phyloP scores from a whole-genome alignment of 2,113 vertebrate species.

The Eulemur rufifrons region DNA sequence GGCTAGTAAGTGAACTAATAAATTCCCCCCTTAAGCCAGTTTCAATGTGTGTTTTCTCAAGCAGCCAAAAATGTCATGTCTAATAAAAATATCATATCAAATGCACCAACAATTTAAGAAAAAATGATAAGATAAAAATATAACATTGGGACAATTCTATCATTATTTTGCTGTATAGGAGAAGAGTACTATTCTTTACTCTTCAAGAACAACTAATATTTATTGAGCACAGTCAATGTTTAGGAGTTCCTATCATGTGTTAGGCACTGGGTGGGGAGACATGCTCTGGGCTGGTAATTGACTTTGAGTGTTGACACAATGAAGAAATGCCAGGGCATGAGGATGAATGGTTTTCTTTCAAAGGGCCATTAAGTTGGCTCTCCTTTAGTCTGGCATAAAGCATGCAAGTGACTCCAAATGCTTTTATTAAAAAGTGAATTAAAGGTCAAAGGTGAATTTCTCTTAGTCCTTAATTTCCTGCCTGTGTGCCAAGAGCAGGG shows the following conservation, averaged over 20 bases:
- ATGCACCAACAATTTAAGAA: background rate
- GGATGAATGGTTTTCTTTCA: constrained; percentile 67
- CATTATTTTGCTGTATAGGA: background rate
- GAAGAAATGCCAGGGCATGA: constrained; percentile 18
- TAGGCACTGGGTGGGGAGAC: background rate
- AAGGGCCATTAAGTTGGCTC: constrained; percentile 77
- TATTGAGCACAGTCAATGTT: background rate
- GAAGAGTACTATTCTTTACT: background rate
- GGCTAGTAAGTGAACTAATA: background rate
- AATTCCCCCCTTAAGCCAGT: background rate
- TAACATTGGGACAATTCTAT: background rate
- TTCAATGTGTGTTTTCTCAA: constrained; percentile 8
- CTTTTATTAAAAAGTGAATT: constrained; percentile 87
- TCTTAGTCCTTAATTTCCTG: constrained; percentile 85
- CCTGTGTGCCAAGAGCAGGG: constrained; percentile 60
- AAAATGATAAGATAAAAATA: constrained; percentile 17
- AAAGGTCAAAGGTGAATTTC: constrained; percentile 84
- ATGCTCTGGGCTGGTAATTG: background rate
- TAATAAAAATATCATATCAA: background rate
- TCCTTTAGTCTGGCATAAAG: constrained; percentile 77
- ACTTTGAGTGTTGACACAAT: background rate
- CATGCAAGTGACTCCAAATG: constrained; percentile 74
- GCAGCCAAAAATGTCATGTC: background rate
- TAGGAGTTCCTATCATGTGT: background rate
- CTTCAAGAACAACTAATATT: background rate